Conservation (phyloP, 2,797 vertebrate species). For the Erpetoichthys calabaricus region DNA sequence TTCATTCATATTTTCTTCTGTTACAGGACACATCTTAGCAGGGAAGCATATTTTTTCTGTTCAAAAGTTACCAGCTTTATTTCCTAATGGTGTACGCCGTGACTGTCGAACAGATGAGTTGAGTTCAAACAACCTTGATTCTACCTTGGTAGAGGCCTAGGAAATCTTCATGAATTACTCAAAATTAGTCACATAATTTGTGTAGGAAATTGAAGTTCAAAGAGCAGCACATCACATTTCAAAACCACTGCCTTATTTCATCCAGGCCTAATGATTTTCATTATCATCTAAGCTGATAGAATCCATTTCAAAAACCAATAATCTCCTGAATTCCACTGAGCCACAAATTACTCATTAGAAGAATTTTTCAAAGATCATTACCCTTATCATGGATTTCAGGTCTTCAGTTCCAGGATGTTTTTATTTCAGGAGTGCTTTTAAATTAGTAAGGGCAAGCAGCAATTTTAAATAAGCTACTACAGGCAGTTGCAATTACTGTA, state of each 20-base stretch:
- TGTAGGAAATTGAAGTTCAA: conserved; percentile 22
- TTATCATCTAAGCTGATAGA: conserved; percentile 55
- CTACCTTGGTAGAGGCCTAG: conserved; percentile 8
- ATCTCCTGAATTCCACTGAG: conserved; percentile 54
- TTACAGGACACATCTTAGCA: no score
- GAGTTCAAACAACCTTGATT: conserved; percentile 10
- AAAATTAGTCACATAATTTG: conserved; percentile 31
- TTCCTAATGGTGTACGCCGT: background rate
- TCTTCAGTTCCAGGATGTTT: conserved; percentile 38
- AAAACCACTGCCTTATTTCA: conserved; percentile 41
- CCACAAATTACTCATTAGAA: conserved; percentile 61
- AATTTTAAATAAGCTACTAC: conserved; percentile 4
- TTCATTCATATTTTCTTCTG: no score
- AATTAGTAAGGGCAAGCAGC: conserved; percentile 2
- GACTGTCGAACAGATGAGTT: background rate
- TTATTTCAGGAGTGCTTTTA: conserved; percentile 5
- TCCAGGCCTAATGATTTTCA: conserved; percentile 49
- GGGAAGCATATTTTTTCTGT: no score
- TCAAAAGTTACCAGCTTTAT: no score
- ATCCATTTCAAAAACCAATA: conserved; percentile 59
- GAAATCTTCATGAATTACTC: conserved; percentile 1
- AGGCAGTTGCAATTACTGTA: background rate
- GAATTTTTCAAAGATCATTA: conserved; percentile 63
- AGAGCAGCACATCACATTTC: conserved; percentile 29
- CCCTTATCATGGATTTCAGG: conserved; percentile 45